Base-by-base conservation (phyloP, 2,888 invertebrate species). In the Penaeus monodon region DNA sequence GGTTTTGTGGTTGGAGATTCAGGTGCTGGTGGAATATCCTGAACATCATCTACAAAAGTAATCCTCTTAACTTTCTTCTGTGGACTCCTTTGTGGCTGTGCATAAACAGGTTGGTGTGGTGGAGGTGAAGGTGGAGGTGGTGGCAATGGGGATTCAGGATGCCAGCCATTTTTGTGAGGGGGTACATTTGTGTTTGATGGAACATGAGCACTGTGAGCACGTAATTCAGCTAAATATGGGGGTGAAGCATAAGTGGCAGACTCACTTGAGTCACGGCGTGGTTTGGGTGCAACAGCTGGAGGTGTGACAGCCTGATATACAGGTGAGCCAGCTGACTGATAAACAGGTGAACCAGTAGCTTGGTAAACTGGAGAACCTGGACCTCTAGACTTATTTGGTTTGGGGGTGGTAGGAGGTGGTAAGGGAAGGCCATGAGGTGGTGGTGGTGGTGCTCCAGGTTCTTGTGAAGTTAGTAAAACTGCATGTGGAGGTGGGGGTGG, bases 11-110 rank as follows among this genome's bases (percentile, higher is more conserved):
- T 86, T 73, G 85, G 85, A 22, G 85, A 86, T 24, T 81, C 81
- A 17, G 88, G 88, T 63, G 96, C 0, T 88, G 88, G 88, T 74
- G 90, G 88, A 70, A 90, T 88, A 83, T 84, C 88, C 78, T 90
- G 90, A 33, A 90, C 86, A 86, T 90, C 81, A 88, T 91, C 91
- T 33, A 84, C 70, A 64, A 90, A 90, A 22, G 90, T 88, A 68
- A 90, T 90, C 27, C 84, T 80, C 24, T 88, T 88, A 14, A 88
- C 88, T 81, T 84, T 88, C 76, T 88, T 88, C 80, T 88, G 88
- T 57, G 88, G 90, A 82, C 88, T 84, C 44, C 85, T 88, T 66
- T 87, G 88, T 70, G 88, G 88, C 73, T 88, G 90, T 78, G 89
- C 83, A 84, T 88, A 82, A 29, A 87, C 86, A 83, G 87, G 85